Evolutionary conservation across 2,797 vertebrate species (phyloP).

Genomic region (Aplochiton taeniatus): DNA sequence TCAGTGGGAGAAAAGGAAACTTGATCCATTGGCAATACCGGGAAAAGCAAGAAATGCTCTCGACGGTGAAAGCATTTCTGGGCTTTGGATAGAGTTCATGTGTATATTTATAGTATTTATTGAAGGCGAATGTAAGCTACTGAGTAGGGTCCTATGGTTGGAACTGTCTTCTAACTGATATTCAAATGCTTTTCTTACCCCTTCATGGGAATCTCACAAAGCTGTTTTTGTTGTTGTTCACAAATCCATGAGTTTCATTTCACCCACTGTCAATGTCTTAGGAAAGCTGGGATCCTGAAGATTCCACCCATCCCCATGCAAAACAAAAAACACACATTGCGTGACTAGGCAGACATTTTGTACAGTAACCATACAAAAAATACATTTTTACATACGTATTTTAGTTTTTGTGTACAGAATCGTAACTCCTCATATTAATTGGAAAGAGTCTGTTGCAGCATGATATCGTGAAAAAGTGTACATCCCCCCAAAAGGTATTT

Average conservation of each 20-base stretch:
- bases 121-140: constrained; percentile 86
- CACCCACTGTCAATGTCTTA: constrained; percentile 68
- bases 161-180: constrained; percentile 50
- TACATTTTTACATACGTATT: constrained; percentile 71
- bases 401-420: constrained; percentile 76
- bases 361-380: constrained; percentile 69
- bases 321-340: constrained; percentile 33
- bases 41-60: constrained; percentile 44
- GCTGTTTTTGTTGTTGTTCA: constrained; percentile 68
- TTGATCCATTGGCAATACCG: constrained; percentile 49
- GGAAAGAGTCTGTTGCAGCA: constrained; percentile 76
- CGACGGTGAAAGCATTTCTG: constrained; percentile 37
- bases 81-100: constrained; percentile 55
- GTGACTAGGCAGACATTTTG: constrained; percentile 63
- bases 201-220: constrained; percentile 78
- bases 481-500: constrained; percentile 50
- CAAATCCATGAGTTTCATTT: constrained; percentile 58
- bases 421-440: constrained; percentile 74
- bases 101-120: constrained; percentile 86
- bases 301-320: constrained; percentile 47
- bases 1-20: constrained; percentile 40
- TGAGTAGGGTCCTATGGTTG: constrained; percentile 66
- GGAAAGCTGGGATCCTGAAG: constrained; percentile 67
- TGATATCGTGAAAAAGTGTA: constrained; percentile 77
- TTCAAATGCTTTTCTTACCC: constrained; percentile 66